Evolutionary conservation across 2,113 vertebrate genomes (phyloP), one percentile per base, ranked within the genome.

Genomic region (Hystrix brachyura): DNA sequence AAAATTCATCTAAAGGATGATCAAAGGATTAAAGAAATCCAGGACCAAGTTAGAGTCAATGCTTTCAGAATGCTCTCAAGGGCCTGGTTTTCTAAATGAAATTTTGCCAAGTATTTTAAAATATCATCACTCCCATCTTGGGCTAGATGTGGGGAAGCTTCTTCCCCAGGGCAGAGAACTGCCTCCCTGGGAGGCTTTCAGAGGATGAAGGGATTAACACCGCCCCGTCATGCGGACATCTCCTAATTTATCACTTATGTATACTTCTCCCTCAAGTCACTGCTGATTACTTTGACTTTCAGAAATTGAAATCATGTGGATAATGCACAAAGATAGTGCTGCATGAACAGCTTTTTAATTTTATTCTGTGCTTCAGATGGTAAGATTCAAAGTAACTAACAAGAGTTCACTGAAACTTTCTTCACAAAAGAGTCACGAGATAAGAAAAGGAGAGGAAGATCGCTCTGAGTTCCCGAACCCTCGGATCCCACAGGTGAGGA

Each of bases 11-110:
- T 72, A 69, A 48, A 88, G 46, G 32, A 91, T 3, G 14, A 90
- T 60, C 64, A 95, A 94, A 97, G 43, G 65, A 96, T 97, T 97
- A 96, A 88, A 92, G 60, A 94, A 95, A 95, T 91, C 55, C 32
- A 34, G 62, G 69, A 57, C 11, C 34, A 3, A 67, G 64, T 29
- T 18, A 92, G 32, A 95, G 32, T 65, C 88, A 72, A 14, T 86
- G 60, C 59, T 57, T 92, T 89, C 19, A 12, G 88, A 94, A 82
- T 23, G 27, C 38, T 86, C 82, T 86, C 82, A 84, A 74, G 60
- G 91, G 71, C 48, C 64, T 89, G 51, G 21, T 89, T 95, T 97
- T 94, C 86, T 94, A 97, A 96, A 89, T 57, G 60, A 95, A 96
- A 92, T 83, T 27, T 59, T 94, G 32, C 59, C 82, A 86, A 72